Base-by-base conservation (phyloP, 2,113 vertebrate species). In the Pterophyllum scalare region DNA sequence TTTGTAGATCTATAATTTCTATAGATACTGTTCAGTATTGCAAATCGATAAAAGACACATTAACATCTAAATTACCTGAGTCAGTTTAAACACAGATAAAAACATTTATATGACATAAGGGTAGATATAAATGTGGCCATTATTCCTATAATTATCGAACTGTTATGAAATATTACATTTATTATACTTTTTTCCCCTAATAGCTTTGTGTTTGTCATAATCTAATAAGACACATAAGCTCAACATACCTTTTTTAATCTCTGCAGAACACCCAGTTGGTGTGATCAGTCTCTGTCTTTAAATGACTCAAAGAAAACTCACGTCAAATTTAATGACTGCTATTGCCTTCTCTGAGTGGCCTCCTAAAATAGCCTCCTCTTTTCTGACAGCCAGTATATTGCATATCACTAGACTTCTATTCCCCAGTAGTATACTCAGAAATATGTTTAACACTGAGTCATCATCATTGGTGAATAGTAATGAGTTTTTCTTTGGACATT, bases 311-410 rank as follows among this genome's bases (percentile, higher is more conserved):
- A 64, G 59, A 85, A 90, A 82, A 79, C 79, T 83, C 61, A 72
- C 81, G 83, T 85, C 77, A 88, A 83, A 65, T 89, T 74, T 90
- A 81, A 85, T 86, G 74, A 75, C 40, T 84, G 77, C 80, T 86
- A n/a, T 83, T 87, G 81, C 62, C 89, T 92, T 79, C 84, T 91
- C 74, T 92, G 93, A 95, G 87, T 94, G 92, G 91, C 52, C 89
- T 88, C 90, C 93, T 89, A 91, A 96, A 95, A 95, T 94, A 94
- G 91, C 90, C 58, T 79, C 76, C 70, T 83, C n/a, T 74, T 65
- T 83, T 54, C 61, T 88, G 82, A 83, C 89, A 83, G 79, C 80
- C 76, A 79, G 62, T 79, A 35, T 80, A 84, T 61, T 86, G 38
- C 84, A 61, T 75, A 88, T 87, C 75, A 80, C 84, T 81, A 62